Percentiles rank a stretch among this genome's conserved stretches.
phyloP scores from a whole-genome alignment of 2,888 invertebrate genomes.

The Seira ritae region DNA sequence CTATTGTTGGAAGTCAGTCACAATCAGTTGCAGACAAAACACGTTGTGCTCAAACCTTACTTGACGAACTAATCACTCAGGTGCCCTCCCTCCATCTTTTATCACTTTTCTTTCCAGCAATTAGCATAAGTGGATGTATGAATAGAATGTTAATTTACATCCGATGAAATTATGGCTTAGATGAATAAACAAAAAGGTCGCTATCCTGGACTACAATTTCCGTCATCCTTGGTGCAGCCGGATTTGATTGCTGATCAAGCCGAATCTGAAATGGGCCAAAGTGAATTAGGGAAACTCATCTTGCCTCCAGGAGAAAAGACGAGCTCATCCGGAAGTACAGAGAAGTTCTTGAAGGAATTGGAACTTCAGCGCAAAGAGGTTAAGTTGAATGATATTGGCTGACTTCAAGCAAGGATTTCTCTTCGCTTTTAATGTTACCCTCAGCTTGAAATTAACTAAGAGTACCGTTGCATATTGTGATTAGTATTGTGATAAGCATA shows the following conservation, averaged over 20 bases:
- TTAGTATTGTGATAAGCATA: too few relatives aligned
- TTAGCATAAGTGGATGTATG: background rate
- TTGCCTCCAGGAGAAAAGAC: background rate
- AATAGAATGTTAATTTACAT: background rate
- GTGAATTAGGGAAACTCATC: background rate
- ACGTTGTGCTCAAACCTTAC: conserved; percentile 40
- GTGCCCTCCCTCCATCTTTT: too few relatives aligned
- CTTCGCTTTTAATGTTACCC: too few relatives aligned
- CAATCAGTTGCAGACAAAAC: conserved; percentile 28
- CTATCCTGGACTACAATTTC: background rate
- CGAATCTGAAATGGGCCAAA: background rate
- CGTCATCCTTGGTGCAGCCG: background rate
- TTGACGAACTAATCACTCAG: conserved; percentile 43
- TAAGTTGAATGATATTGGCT: too few relatives aligned
- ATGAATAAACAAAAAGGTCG: background rate
- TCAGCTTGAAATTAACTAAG: too few relatives aligned
- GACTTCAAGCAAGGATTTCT: too few relatives aligned
- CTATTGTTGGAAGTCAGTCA: too few relatives aligned
- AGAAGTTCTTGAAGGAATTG: conserved; percentile 13
- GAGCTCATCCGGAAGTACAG: background rate
- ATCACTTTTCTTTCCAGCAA: too few relatives aligned
- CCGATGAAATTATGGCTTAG: background rate
- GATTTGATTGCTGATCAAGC: conserved; percentile 30
- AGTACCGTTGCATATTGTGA: too few relatives aligned
- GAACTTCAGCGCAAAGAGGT: conserved; percentile 40